Percentiles rank a stretch among this genome's conserved stretches.
These are phyloP conservation scores for Helicoverpa assulta DNA, from an alignment of 2,888 invertebrate genomes.

Conservation along the genomic window DNA sequence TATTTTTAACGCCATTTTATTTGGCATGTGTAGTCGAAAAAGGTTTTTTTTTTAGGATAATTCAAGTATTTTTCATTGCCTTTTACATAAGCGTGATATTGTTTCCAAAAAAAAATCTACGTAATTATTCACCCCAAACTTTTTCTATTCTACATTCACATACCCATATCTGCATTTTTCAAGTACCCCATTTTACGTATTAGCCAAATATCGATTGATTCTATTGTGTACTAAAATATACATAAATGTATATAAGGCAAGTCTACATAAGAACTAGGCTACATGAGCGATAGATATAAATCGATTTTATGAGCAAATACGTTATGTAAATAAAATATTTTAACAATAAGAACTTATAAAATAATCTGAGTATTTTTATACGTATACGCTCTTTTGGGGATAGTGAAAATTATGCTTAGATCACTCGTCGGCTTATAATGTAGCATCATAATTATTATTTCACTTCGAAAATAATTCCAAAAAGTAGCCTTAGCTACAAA, in stretches of 20 bases:
- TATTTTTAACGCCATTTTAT: no score
- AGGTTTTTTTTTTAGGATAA: no score
- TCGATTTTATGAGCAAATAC: constrained; percentile 11
- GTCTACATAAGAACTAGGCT: constrained; percentile 7
- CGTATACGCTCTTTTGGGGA: background rate
- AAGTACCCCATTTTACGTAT: background rate
- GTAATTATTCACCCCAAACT: constrained; percentile 35
- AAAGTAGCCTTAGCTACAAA: no score
- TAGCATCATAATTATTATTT: no score
- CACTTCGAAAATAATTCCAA: background rate
- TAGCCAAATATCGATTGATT: background rate
- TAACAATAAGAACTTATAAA: background rate
- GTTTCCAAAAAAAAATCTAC: background rate
- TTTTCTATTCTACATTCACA: constrained; percentile 41
- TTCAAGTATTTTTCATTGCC: no score
- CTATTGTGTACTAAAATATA: constrained; percentile 6
- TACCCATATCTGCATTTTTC: constrained; percentile 30
- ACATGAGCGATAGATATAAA: background rate
- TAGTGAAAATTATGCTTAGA: no score
- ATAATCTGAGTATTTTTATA: background rate
- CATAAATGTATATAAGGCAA: constrained; percentile 11
- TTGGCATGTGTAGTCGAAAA: no score
- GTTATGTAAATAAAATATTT: background rate
- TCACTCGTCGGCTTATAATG: no score
- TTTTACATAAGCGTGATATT: no score